Base-by-base conservation (phyloP, 1,140 invertebrate genomes). In the Ganaspis sp. region DNA sequence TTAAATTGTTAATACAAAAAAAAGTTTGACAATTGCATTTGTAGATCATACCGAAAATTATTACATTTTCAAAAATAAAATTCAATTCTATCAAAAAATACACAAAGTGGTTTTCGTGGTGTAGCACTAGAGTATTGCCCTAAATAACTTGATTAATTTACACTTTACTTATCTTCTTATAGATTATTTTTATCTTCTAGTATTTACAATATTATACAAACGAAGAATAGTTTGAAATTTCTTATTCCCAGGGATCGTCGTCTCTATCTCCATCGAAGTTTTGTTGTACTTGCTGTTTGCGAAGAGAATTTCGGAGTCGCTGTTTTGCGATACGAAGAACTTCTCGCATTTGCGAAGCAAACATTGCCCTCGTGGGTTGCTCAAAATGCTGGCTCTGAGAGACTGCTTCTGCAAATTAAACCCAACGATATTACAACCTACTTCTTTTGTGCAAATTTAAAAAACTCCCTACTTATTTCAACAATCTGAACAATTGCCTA, bases 161-260 rank as follows among this genome's bases (percentile, higher is more conserved):
- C 6, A 54, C 53, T 64, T 64, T 34, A 29, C n/a, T 34, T n/a
- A n/a, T 9, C 15, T 23, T 19, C 21, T 26, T 26, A 26, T 64
- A 26, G 26, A 21, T 9, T 26, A 64, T n/a, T n/a, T 64, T 64
- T 64, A 29, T 34, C 58, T 0, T 29, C 23, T 3, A 8, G 23
- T 64, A 64, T 64, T 64, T 64, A 64, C 58, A 64, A 29, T 64
- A 64, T 64, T 64, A 29, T 64, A 64, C 58, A 64, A 26, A 29
- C 11, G 9, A 15, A 15, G 9, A 29, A 4, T n/a, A n/a, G 2
- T 0, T 26, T 3, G 11, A 26, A 23, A 29, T 64, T 26, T 8
- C 4, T 64, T 34, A 64, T 64, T 64, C 58, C 58, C 58, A 64
- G 23, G 58, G 58, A 64, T 64, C 58, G 23, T 64, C 58, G 15